These are phyloP conservation scores for Prionailurus bengalensis DNA, from an alignment of 2,113 vertebrate genomes.

Conservation along the genomic window DNA sequence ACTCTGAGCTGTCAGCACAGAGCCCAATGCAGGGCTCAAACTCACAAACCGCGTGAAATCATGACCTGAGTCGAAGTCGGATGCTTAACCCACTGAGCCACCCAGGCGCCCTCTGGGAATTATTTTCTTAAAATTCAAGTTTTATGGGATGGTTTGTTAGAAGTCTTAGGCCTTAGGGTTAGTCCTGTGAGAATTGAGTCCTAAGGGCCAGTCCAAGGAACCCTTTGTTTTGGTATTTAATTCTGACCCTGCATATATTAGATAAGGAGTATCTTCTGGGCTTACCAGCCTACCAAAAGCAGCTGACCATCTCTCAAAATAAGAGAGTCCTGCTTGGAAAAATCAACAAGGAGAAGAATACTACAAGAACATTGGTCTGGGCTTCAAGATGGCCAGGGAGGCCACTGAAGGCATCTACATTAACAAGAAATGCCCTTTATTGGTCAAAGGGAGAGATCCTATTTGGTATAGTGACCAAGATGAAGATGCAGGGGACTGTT, in stretches of 20 bases:
- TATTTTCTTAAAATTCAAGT: neutral
- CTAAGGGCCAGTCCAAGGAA: neutral
- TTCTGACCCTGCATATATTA: neutral
- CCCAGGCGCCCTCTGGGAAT: no score
- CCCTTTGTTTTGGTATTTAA: neutral
- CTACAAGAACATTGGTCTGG: slow-evolving; percentile 93
- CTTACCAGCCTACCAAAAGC: slow-evolving; percentile 55
- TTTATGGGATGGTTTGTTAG: neutral
- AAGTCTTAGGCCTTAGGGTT: neutral
- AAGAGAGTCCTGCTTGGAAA: slow-evolving; percentile 93
- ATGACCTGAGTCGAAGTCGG: no score
- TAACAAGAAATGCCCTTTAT: neutral
- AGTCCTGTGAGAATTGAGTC: neutral
- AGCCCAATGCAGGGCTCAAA: no score
- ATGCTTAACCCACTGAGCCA: no score
- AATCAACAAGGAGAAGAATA: slow-evolving; percentile 94
- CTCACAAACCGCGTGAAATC: no score
- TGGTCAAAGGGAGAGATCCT: neutral
- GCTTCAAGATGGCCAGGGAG: slow-evolving; percentile 96
- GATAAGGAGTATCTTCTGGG: neutral
- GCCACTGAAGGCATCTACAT: slow-evolving; percentile 64
- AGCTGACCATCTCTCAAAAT: slow-evolving; percentile 98
- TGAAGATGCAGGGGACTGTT: neutral
- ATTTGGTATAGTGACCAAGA: neutral
- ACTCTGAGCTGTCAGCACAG: no score